Conservation (phyloP, 2,888 invertebrate species). For the Blastobasis lacticolella region DNA sequence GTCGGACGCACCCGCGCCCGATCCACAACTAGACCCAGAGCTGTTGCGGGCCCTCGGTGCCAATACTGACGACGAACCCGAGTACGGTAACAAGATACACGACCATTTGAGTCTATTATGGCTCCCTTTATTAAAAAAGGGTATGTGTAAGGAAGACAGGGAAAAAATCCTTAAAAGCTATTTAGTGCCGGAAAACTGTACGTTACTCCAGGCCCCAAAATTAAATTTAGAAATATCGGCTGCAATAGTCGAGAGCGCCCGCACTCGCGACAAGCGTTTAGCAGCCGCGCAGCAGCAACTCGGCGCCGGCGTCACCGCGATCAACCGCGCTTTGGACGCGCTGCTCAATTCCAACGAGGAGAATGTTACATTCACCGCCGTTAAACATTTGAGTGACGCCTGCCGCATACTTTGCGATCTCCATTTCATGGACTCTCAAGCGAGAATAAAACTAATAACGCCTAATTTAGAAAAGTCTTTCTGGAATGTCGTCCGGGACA, state of each 20-base stretch:
- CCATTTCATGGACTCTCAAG: conserved; percentile 2
- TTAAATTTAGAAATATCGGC: conserved; percentile 2
- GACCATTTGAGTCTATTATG: not conserved
- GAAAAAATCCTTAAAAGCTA: not conserved
- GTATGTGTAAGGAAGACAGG: not conserved
- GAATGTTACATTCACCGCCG: no score
- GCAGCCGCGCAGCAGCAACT: not conserved
- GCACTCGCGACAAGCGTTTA: not conserved
- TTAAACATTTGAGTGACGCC: conserved; percentile 5
- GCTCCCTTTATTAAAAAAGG: conserved; percentile 1
- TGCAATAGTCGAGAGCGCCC: not conserved
- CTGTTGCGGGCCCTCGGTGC: no score
- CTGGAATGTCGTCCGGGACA: no score
- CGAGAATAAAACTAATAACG: conserved; percentile 6
- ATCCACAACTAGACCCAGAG: no score
- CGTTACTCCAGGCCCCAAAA: not conserved
- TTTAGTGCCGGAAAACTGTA: no score
- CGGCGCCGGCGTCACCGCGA: no score
- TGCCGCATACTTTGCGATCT: conserved; percentile 9
- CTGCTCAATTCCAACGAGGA: no score
- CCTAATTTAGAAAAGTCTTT: conserved; percentile 6
- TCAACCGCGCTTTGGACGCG: no score
- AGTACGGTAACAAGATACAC: not conserved
- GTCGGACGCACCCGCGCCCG: no score
- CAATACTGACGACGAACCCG: not conserved